Base-by-base conservation (phyloP, 1,140 invertebrate species). In the Scaptomyza montana region DNA sequence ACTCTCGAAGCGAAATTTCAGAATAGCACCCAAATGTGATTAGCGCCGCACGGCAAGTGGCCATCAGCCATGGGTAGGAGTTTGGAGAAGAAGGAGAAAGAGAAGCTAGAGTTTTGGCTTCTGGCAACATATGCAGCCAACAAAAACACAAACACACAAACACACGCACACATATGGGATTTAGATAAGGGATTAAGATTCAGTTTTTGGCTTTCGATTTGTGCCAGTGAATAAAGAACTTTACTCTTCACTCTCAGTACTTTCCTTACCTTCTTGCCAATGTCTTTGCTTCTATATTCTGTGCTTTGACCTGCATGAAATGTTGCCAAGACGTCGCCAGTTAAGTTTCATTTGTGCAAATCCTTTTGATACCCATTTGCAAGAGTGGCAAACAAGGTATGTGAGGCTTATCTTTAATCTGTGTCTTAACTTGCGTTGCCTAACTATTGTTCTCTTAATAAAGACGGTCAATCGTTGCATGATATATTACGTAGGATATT, bases 291-390 rank as follows among this genome's bases (percentile, higher is more conserved):
- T 41, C 53, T 39, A 12, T 10, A 30, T 39, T 1, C 39, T 41
- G 9, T 41, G 39, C 39, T 41, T 41, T 12, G 10, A 53, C 16
- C 59, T 28, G 12, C 46, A 16, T 33, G 21, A 69, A 63, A 50
- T 41, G 66, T 60, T 76, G 77, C 77, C 79, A 85, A 69, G 54
- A 50, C 30, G 66, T 60, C 72, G 77, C 77, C 79, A 85, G 59
- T 65, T 81, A 50, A 62, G 77, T 79, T 78, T 66, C 45, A 77
- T 59, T 61, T 70, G 59, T 50, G 57, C 62, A 85, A 72, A 76
- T 76, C 77, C 71, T 66, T 78, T 78, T 70, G 77, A 59, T 78
- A 62, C 54, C 62, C 60, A 72, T 55, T 21, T 25, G 51, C 50
- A 19, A 5, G 16, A 19, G n/a, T 19, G 39, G 5, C 0, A 3